A percentile compares a stretch with the other conserved stretches of the same genome.
phyloP scores from a whole-genome alignment of 2,797 vertebrate species.

The Malacoctenus gilli region DNA sequence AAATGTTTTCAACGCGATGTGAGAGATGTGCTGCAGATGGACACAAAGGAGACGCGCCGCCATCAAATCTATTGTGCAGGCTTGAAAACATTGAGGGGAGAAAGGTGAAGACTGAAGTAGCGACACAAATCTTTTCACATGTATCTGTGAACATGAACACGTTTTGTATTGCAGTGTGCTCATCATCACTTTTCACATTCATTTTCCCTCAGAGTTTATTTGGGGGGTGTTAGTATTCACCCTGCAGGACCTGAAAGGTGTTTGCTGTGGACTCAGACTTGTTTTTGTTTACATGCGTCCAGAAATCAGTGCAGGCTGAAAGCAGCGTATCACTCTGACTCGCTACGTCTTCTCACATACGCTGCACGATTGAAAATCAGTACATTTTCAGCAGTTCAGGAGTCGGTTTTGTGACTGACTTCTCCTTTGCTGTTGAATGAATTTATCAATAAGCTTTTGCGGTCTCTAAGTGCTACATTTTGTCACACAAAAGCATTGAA shows the following conservation, averaged over 20 bases:
- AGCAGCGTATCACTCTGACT: background rate
- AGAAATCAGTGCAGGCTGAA: background rate
- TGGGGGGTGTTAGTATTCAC: background rate
- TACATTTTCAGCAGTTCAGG: too few species aligned
- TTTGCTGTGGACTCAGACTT: background rate
- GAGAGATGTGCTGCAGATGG: slow-evolving; percentile 28
- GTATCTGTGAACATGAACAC: background rate
- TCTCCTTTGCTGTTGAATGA: too few species aligned
- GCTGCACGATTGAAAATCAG: background rate
- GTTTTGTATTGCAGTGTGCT: background rate
- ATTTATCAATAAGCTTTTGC: too few species aligned
- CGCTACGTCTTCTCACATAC: background rate
- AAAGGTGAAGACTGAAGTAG: background rate
- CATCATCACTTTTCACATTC: background rate
- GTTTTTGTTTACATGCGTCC: background rate
- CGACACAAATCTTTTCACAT: background rate
- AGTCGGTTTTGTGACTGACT: too few species aligned
- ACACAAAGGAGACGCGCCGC: background rate
- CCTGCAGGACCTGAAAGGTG: slow-evolving; percentile 4
- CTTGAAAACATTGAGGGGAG: slow-evolving; percentile 2
- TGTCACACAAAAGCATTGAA: too few species aligned
- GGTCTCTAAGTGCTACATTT: too few species aligned
- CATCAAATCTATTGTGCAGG: background rate
- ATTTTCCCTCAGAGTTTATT: background rate
- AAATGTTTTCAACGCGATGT: slow-evolving; percentile 39